Evolutionary conservation across 92 coral and sea anemone genomes (phyloP), one percentile per base, ranked within the genome.

Genomic region (Anthopleura xanthogrammica): DNA sequence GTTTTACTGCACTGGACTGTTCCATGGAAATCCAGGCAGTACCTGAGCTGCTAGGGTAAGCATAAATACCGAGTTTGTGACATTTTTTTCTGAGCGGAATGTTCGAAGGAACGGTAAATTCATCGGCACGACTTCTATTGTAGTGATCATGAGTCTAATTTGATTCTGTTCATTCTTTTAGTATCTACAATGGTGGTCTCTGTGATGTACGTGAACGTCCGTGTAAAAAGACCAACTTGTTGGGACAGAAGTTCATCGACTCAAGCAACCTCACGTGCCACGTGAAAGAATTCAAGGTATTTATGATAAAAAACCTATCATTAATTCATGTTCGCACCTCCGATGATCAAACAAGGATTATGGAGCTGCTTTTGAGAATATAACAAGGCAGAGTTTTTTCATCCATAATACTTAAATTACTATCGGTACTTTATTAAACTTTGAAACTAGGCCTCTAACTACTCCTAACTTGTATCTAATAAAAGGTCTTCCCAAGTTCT

Each of bases 261-360:
- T 91, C 94, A 22, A 83, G 78, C 17, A 88, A 88, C 79, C 84
- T 91, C 60, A 91, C 92, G 20, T 91, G 94, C 19, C 94, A 91
- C 72, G 77, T 88, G 41, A 75, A 83, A 40, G 94, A 91, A 77
- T 66, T 81, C 29, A 86, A 88, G 94, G 94, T 88, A 60, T 68
- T 23, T 70, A 54, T 68, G 41, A 62, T 2, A 10, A 29, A 12
- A 68, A 8, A 3, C n/a, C n/a, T n/a, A n/a, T 14, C 12, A 60
- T 19, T 14, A 60, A 60, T 60, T 14, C 20, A 14, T 60, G 4
- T 60, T 14, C 5, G 7, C 5, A 9, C 4, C 5, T 60, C 22
- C 65, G 65, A 19, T 60, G 22, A 60, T 60, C 17, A 14, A 60
- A 60, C 7, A 2, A 50, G 54, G 54, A 50, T 50, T 5, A 50